phyloP scores from a whole-genome alignment of 2,113 vertebrate species.

The Hyaena hyaena region DNA sequence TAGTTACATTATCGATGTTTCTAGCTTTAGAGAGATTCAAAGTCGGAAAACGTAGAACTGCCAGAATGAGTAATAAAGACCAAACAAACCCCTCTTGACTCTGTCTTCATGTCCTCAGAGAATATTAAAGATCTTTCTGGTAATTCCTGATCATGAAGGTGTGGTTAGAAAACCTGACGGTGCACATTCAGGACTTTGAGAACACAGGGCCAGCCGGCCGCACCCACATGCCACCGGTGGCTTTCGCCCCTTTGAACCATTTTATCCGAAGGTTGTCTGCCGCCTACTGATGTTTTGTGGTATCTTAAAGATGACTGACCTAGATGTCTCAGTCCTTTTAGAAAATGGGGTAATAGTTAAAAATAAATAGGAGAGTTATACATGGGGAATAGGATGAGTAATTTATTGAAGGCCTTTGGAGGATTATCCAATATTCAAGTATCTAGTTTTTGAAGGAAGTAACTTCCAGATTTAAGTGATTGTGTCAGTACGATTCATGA shows the following conservation, averaged over 20 bases:
- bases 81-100: neutral
- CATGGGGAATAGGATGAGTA: neutral
- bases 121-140: neutral
- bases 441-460: neutral
- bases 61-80: neutral
- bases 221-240: too few relatives aligned
- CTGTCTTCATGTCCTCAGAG: neutral
- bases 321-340: neutral
- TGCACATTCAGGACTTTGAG: neutral
- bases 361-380: neutral
- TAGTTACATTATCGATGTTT: neutral
- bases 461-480: neutral
- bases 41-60: slow-evolving; percentile 34
- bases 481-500: neutral
- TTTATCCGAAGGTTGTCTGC: neutral
- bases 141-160: neutral
- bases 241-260: neutral
- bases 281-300: neutral
- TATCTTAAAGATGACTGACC: neutral
- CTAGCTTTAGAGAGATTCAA: neutral
- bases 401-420: neutral
- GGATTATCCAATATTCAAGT: neutral
- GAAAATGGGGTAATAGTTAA: neutral
- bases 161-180: neutral
- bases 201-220: neutral